These are phyloP conservation scores for Gortyna flavago DNA, from an alignment of 2,888 invertebrate species.

Conservation along the genomic window DNA sequence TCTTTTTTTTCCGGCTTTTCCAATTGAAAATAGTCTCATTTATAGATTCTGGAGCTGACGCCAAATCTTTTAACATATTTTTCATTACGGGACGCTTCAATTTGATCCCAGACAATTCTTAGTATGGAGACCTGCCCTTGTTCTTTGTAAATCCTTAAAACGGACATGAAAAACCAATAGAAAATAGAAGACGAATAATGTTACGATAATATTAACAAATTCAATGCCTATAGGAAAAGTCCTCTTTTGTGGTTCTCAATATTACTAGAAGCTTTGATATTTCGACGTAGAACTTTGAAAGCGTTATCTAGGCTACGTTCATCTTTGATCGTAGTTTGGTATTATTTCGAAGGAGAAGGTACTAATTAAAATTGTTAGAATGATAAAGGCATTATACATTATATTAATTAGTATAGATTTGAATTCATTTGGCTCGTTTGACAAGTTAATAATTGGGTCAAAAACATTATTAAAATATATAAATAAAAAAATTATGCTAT, in stretches of 20 bases:
- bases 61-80: too few relatives aligned
- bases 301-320: slow-evolving; percentile 33
- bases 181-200: not conserved
- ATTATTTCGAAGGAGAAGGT: not conserved
- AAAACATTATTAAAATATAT: too few relatives aligned
- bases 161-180: not conserved
- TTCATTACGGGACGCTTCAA: too few relatives aligned
- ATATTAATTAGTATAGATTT: not conserved
- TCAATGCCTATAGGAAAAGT: not conserved
- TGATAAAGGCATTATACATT: not conserved
- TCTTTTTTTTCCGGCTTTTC: too few relatives aligned
- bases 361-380: not conserved
- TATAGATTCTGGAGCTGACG: too few relatives aligned
- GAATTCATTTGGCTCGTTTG: not conserved
- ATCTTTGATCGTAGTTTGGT: slow-evolving; percentile 23
- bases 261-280: slow-evolving; percentile 53
- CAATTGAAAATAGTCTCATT: too few relatives aligned
- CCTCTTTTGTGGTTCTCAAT: slow-evolving; percentile 16
- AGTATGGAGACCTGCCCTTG: too few relatives aligned
- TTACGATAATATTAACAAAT: slow-evolving; percentile 10
- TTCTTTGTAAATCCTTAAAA: not conserved
- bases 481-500: too few relatives aligned
- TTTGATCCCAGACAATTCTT: too few relatives aligned
- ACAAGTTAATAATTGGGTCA: not conserved
- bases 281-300: slow-evolving; percentile 41